Evolutionary conservation across 2,888 invertebrate genomes (phyloP), one percentile per base, ranked within the genome.

Genomic region (Meghimatium bilineatum): DNA sequence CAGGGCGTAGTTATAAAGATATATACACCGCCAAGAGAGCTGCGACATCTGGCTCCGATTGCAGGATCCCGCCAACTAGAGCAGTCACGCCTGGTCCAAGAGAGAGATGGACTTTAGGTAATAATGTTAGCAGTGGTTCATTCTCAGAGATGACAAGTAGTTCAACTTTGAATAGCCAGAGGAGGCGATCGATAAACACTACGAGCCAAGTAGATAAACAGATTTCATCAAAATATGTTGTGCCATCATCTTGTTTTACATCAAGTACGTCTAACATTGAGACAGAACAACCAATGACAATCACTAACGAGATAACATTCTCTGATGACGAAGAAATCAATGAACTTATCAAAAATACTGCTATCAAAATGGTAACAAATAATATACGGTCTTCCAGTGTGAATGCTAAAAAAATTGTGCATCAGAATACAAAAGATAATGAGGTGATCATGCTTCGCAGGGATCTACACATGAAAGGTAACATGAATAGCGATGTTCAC

Each of bases 11-110:
- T 20, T 91, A 91, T 78, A 88, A 85, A 63, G 87, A 88, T 38
- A 88, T 90, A 36, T 90, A 88, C 82, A 86, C 88, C 36, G 85
- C 88, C 34, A 87, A 89, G 44, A 85, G 90, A n/a, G 88, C 90
- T 52, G 87, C 86, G 36, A 90, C 91, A 0, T 91, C 91, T 1
- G 89, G 89, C 23, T 89, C 90, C 20, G 63, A 67, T 8, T 1
- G 63, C 20, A 76, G 71, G 49, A 34, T 32, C 29, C 76, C 36
- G 6, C 71, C 76, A 69, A 49, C 77, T n/a, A 71, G 85, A n/a
- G 74, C 85, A 2, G 83, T 84, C 5, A 86, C 86, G 6, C 86
- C 87, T 52, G 84, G 87, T 2, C 84, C 87, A 29, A 75, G 86
- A 38, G 85, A 81, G 38, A 80, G 69, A 20, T 82, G 84, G 79